Evolutionary conservation across 2,888 invertebrate genomes (phyloP).

Genomic region (Campaea margaritaria): DNA sequence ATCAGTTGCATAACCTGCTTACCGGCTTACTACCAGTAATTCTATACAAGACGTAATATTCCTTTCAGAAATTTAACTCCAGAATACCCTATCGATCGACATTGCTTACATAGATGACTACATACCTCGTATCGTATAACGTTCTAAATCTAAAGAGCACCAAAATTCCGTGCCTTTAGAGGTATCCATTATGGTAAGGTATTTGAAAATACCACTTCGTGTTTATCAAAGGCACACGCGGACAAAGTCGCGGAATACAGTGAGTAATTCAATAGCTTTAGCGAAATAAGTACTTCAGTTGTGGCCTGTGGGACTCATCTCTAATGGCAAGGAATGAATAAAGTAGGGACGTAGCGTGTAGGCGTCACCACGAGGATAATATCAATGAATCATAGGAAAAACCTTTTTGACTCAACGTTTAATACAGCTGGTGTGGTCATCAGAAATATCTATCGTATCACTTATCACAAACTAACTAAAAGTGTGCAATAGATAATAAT

Average conservation of each 20-base stretch:
- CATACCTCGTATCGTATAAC: too few species aligned
- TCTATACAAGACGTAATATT: not conserved
- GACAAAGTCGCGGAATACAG: slow-evolving; percentile 14
- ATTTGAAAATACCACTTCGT: slow-evolving; percentile 4
- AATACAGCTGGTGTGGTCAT: not conserved
- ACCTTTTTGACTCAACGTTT: slow-evolving; percentile 31
- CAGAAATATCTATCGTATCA: too few species aligned
- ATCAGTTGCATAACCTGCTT: too few species aligned
- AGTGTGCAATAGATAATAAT: too few species aligned
- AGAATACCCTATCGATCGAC: too few species aligned
- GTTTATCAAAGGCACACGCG: slow-evolving; percentile 8
- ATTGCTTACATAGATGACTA: too few species aligned
- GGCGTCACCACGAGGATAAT: slow-evolving; percentile 29
- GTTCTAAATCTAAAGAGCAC: not conserved
- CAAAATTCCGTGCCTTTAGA: slow-evolving; percentile 1
- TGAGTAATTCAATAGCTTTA: slow-evolving; percentile 2
- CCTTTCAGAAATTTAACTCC: not conserved
- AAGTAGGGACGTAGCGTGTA: not conserved
- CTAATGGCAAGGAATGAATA: not conserved
- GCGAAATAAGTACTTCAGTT: slow-evolving; percentile 1
- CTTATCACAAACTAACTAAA: too few species aligned
- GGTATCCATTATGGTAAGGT: slow-evolving; percentile 4
- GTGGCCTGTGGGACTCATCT: not conserved
- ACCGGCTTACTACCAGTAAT: too few species aligned
- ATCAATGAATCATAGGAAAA: slow-evolving; percentile 44